These are phyloP conservation scores for Gymnocypris eckloni DNA, from an alignment of 2,797 vertebrate genomes.

Conservation along the genomic window DNA sequence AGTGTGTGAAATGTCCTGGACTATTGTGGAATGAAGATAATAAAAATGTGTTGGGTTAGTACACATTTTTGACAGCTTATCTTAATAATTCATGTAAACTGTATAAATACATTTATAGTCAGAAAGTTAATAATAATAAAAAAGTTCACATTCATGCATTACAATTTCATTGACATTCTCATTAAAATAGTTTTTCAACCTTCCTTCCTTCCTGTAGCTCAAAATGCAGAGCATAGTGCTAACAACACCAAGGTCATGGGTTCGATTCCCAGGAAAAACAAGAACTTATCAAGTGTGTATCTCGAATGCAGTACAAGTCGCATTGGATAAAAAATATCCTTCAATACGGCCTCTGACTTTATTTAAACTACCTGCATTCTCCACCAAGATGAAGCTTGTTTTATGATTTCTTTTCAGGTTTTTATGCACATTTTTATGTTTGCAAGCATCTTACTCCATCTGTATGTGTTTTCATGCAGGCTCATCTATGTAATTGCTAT, in stretches of 20 bases:
- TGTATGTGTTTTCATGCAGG: slow-evolving; percentile 42
- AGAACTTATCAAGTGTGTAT: too few species aligned
- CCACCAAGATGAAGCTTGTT: slow-evolving; percentile 3
- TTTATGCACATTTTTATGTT: slow-evolving; percentile 50
- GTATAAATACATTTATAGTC: background rate
- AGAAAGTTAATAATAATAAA: background rate
- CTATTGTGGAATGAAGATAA: background rate
- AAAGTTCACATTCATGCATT: background rate
- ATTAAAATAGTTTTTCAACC: background rate
- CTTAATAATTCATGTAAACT: background rate
- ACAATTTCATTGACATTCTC: background rate
- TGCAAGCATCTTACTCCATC: slow-evolving; percentile 31
- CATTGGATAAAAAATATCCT: too few species aligned
- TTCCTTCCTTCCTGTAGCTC: too few species aligned
- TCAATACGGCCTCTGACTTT: background rate
- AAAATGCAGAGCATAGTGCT: background rate
- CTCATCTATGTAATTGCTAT: slow-evolving; percentile 59
- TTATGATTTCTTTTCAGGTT: slow-evolving; percentile 36
- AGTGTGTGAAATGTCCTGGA: background rate
- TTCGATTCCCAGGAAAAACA: background rate
- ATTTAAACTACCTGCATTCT: background rate
- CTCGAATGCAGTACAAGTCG: too few species aligned
- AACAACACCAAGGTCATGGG: too few species aligned
- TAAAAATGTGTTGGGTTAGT: background rate
- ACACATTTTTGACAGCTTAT: background rate